Conservation (phyloP, 2,888 invertebrate genomes). For the Hirtodrosophila alboralis region DNA sequence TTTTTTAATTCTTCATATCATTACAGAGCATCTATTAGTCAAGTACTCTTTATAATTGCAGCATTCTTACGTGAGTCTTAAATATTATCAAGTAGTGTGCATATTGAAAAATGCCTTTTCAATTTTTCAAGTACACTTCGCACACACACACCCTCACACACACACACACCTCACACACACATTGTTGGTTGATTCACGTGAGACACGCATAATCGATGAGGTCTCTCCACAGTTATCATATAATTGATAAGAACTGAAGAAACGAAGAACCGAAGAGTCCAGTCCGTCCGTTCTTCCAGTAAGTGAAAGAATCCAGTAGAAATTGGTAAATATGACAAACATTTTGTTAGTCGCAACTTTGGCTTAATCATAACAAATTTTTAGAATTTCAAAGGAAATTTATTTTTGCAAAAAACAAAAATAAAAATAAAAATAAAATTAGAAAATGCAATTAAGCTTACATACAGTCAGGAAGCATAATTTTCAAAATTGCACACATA, state of each 20-base stretch:
- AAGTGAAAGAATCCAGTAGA: constrained; percentile 13
- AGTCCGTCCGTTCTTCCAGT: no score
- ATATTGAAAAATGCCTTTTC: constrained; percentile 40
- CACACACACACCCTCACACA: no score
- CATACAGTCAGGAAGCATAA: constrained; percentile 29
- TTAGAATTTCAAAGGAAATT: constrained; percentile 19
- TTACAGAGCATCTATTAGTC: no score
- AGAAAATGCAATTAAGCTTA: constrained; percentile 17
- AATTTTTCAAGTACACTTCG: constrained; percentile 49
- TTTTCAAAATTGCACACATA: constrained; percentile 1
- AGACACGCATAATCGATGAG: constrained; percentile 72
- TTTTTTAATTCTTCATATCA: no score
- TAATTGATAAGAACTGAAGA: constrained; percentile 36
- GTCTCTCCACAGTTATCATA: constrained; percentile 44
- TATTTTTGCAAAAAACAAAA: constrained; percentile 2
- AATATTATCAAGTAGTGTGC: constrained; percentile 49
- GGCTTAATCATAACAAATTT: constrained; percentile 35
- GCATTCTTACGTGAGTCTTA: constrained; percentile 5
- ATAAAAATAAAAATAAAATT: constrained; percentile 13
- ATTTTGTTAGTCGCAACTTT: constrained; percentile 23
- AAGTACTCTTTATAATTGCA: background rate
- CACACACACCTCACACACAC: no score
- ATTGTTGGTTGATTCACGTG: constrained; percentile 35
- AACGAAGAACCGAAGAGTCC: background rate
- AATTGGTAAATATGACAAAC: constrained; percentile 50